Conservation (phyloP, 1,140 invertebrate species). For the Drosophila biarmipes region DNA sequence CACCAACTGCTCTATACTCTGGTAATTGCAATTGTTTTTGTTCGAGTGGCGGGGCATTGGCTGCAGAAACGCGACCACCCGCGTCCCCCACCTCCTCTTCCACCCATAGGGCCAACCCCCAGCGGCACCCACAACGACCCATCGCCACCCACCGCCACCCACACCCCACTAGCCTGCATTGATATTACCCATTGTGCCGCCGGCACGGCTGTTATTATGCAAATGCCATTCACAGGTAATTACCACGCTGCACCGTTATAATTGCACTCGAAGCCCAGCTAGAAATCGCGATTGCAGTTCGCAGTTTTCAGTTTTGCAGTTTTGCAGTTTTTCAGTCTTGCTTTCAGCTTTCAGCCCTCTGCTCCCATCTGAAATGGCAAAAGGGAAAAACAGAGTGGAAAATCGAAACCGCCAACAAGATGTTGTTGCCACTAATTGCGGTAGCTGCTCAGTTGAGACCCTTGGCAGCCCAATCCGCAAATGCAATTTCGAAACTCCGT, state of each 20-base stretch:
- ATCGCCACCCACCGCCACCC: background rate
- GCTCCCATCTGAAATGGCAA: constrained; percentile 12
- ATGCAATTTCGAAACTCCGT: constrained; percentile 38
- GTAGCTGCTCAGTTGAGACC: constrained; percentile 43
- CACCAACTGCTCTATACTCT: constrained; percentile 20
- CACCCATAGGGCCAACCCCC: background rate
- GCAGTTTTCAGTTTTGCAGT: constrained; percentile 27
- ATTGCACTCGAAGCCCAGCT: constrained; percentile 82
- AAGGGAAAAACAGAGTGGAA: constrained; percentile 24
- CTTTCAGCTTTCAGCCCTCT: constrained; percentile 16
- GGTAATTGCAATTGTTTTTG: constrained; percentile 74
- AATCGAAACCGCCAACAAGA: constrained; percentile 72
- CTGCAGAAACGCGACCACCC: constrained; percentile 59
- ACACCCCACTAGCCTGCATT: constrained; percentile 20
- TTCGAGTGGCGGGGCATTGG: constrained; percentile 51
- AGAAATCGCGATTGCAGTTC: constrained; percentile 79
- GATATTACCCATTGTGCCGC: constrained; percentile 52
- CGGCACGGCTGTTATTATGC: constrained; percentile 69
- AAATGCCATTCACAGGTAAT: constrained; percentile 84
- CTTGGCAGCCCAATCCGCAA: constrained; percentile 28
- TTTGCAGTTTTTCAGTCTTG: constrained; percentile 17
- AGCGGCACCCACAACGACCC: background rate
- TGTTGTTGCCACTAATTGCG: constrained; percentile 55
- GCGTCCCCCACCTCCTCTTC: constrained; percentile 13
- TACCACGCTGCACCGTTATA: constrained; percentile 84